phyloP scores from a whole-genome alignment of 2,113 vertebrate species.

The Melierax canorus region DNA sequence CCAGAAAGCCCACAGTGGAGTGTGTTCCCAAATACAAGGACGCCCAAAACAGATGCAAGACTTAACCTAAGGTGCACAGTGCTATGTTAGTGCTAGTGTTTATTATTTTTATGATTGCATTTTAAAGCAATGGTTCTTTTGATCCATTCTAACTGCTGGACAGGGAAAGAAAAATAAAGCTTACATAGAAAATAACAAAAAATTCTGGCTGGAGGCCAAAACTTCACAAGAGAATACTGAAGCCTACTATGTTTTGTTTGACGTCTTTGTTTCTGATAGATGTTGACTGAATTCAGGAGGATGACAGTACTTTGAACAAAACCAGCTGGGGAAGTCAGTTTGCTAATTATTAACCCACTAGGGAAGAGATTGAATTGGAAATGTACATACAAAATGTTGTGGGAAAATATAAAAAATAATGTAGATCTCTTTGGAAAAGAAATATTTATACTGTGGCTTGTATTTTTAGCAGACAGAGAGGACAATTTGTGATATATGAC shows the following conservation, averaged over 20 bases:
- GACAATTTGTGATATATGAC: neutral
- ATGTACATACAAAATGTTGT: conserved; percentile 1
- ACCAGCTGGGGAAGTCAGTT: conserved; percentile 28
- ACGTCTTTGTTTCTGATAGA: conserved; percentile 55
- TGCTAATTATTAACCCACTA: conserved; percentile 56
- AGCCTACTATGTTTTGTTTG: conserved; percentile 54
- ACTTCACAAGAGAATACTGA: conserved; percentile 24
- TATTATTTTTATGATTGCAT: conserved; percentile 5
- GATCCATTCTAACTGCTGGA: neutral
- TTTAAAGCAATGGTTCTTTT: conserved; percentile 19
- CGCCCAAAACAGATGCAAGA: neutral
- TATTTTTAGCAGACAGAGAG: neutral
- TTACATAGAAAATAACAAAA: conserved; percentile 37
- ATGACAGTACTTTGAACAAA: conserved; percentile 47
- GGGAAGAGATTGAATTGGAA: conserved; percentile 24
- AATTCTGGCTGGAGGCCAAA: conserved; percentile 30
- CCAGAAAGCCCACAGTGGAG: neutral
- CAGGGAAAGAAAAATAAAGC: conserved; percentile 40
- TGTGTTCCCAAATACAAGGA: neutral
- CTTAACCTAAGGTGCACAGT: neutral
- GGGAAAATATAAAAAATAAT: neutral
- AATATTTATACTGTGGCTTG: neutral
- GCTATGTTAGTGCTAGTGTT: neutral
- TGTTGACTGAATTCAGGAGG: conserved; percentile 54
- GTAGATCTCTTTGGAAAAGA: neutral